These are phyloP conservation scores for Pithys albifrons DNA, from an alignment of 2,113 vertebrate genomes.

Conservation along the genomic window DNA sequence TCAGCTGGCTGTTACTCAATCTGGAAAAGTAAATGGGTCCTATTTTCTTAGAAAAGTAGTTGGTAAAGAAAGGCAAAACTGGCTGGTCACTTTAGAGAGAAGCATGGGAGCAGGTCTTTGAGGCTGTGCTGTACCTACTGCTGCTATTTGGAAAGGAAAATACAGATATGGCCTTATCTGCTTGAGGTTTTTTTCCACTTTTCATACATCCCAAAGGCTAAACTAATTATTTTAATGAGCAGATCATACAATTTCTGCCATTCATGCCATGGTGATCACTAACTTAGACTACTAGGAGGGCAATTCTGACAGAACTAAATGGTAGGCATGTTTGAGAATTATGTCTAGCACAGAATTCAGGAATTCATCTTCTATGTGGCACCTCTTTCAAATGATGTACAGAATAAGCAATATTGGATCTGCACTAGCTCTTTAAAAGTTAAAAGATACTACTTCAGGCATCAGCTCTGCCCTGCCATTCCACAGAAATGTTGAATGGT, in stretches of 20 bases:
- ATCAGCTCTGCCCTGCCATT: not conserved
- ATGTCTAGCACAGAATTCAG: not conserved
- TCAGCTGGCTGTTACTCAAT: not conserved
- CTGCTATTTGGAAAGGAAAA: not conserved
- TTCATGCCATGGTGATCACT: not conserved
- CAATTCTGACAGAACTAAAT: not conserved
- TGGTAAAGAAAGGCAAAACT: not conserved
- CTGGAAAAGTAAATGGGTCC: not conserved
- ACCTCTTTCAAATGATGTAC: not conserved
- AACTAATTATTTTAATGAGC: not conserved
- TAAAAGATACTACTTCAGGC: not conserved
- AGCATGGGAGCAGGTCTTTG: not conserved
- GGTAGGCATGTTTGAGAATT: not conserved
- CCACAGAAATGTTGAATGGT: not conserved
- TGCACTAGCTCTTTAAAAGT: not conserved
- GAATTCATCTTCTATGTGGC: not conserved
- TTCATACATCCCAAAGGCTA: not conserved
- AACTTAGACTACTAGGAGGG: not conserved
- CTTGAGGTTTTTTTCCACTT: not conserved
- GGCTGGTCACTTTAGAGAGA: not conserved
- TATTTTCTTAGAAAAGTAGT: not conserved
- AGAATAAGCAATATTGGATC: not conserved
- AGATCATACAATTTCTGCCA: not conserved
- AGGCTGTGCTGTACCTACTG: not conserved
- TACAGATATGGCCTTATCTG: not conserved